phyloP scores from a whole-genome alignment of 2,113 vertebrate genomes.

The Odocoileus virginianus region DNA sequence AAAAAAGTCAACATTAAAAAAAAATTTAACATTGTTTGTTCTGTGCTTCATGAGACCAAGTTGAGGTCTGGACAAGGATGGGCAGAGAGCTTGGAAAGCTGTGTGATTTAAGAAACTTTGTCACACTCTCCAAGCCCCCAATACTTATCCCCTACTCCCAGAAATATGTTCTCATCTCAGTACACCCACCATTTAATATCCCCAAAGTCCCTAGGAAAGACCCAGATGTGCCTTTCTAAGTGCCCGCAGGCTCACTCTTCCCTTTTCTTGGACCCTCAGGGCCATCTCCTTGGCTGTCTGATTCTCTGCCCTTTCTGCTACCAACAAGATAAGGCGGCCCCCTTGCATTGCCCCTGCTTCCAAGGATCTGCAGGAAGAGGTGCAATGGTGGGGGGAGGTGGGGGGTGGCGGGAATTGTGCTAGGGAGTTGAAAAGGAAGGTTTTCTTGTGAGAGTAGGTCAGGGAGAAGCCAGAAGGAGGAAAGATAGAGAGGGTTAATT shows the following conservation, averaged over 20 bases:
- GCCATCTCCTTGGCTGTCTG: not conserved
- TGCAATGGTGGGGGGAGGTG: not conserved
- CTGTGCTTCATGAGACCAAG: conserved; percentile 7
- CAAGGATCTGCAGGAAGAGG: not conserved
- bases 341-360: not conserved
- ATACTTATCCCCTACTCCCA: not conserved
- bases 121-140: not conserved
- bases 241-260: not conserved
- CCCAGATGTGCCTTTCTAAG: not conserved
- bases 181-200: not conserved
- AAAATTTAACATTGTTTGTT: not conserved
- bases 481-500: not conserved
- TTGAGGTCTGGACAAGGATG: not conserved
- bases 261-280: not conserved
- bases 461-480: not conserved
- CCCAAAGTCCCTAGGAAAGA: not conserved
- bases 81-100: not conserved
- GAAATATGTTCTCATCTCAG: not conserved
- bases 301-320: not conserved
- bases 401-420: not conserved
- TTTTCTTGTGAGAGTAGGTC: not conserved
- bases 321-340: not conserved
- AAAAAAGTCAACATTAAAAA: not conserved
- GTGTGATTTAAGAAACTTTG: not conserved
- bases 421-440: not conserved